A percentile compares a stretch with the other conserved stretches of the same genome.
Conservation (phyloP, 2,797 vertebrate species). For the Neopelma chrysocephalum region DNA sequence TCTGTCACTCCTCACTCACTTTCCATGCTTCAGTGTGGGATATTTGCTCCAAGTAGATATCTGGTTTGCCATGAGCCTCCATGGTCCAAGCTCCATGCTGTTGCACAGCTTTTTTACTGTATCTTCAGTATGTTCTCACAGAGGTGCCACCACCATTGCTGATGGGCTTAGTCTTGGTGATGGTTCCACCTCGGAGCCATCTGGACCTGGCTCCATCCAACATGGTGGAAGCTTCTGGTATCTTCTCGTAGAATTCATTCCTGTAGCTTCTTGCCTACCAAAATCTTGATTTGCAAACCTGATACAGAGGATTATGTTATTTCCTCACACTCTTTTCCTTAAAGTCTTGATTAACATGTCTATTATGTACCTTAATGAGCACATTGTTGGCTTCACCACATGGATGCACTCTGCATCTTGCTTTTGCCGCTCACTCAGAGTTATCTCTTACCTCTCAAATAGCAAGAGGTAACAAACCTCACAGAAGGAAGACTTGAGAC, state of each 20-base stretch:
- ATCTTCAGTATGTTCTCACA: background rate
- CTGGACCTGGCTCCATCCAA: no score
- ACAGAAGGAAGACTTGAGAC: background rate
- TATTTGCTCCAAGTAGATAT: background rate
- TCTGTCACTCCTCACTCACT: background rate
- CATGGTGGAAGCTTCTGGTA: background rate
- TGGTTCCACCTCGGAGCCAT: rapidly evolving
- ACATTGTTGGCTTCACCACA: background rate
- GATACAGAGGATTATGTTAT: background rate
- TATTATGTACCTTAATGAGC: background rate
- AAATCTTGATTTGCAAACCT: background rate
- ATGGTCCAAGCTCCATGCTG: no score
- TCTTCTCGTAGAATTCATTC: background rate
- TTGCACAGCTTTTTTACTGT: background rate
- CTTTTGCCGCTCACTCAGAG: background rate
- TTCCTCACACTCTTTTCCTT: background rate
- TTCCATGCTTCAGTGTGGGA: background rate
- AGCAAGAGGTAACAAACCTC: background rate
- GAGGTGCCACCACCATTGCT: background rate
- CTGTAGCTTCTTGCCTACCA: background rate
- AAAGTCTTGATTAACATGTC: background rate
- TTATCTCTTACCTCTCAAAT: background rate
- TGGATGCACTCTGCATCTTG: background rate
- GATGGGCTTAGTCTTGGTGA: background rate
- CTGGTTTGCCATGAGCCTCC: background rate